Conservation (phyloP, 2,113 vertebrate species). For the Nansenia antarctica region DNA sequence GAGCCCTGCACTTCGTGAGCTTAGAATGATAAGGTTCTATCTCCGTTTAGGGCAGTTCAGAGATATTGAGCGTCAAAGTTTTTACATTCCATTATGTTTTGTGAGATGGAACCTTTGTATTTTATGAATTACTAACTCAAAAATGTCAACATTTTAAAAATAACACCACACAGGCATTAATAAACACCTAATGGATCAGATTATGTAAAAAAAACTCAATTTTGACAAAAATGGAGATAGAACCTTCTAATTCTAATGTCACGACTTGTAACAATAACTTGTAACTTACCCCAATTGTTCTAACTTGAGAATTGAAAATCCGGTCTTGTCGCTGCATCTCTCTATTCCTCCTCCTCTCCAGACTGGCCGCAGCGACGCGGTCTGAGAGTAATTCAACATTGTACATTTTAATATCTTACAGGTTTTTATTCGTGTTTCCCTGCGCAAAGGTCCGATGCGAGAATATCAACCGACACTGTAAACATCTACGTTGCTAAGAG, state of each 20-base stretch:
- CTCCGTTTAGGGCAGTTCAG: too few relatives aligned
- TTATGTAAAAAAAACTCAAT: too few relatives aligned
- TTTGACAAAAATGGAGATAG: too few relatives aligned
- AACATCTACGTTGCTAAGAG: slow-evolving; percentile 63
- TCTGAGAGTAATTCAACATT: slow-evolving; percentile 40
- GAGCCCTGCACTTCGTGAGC: too few relatives aligned
- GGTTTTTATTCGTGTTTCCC: not conserved
- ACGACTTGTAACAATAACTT: not conserved
- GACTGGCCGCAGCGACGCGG: not conserved
- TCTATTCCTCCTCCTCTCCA: slow-evolving; percentile 44
- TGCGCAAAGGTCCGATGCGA: not conserved
- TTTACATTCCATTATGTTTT: too few relatives aligned
- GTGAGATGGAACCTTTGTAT: too few relatives aligned
- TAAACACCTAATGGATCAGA: too few relatives aligned
- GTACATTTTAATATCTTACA: slow-evolving; percentile 19
- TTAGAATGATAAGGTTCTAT: too few relatives aligned
- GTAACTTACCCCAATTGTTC: slow-evolving; percentile 65
- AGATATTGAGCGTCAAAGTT: too few relatives aligned
- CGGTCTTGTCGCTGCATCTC: slow-evolving; percentile 51
- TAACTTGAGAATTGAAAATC: slow-evolving; percentile 61
- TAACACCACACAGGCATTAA: not conserved
- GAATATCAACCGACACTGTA: not conserved
- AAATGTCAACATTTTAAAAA: not conserved
- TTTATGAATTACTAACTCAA: too few relatives aligned
- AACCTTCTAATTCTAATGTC: too few relatives aligned